Evolutionary conservation across 2,113 vertebrate species (phyloP).

Genomic region (Tragulus kanchil): DNA sequence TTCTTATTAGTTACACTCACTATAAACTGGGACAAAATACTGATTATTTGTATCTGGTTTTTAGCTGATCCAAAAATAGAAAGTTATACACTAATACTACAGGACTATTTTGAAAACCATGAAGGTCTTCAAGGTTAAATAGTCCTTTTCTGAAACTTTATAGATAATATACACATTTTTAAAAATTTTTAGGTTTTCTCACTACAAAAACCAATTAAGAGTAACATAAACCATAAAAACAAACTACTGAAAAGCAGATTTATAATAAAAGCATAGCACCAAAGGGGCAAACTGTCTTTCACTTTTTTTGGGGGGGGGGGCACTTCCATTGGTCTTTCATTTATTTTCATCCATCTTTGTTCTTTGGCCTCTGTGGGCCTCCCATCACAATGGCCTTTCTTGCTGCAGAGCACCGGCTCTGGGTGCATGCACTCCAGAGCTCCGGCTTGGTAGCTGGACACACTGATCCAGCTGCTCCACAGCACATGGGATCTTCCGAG

Average conservation of each 20-base stretch:
- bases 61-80: not conserved
- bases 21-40: slow-evolving; percentile 21
- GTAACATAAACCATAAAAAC: not conserved
- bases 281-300: not conserved
- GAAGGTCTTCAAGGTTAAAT: not conserved
- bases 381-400: too few relatives aligned
- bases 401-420: too few relatives aligned
- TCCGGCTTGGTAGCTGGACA: too few relatives aligned
- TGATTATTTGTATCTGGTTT: not conserved
- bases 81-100: not conserved
- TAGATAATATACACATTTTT: not conserved
- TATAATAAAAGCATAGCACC: not conserved
- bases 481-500: too few relatives aligned
- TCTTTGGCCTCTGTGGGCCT: too few relatives aligned
- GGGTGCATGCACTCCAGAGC: too few relatives aligned
- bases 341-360: too few relatives aligned
- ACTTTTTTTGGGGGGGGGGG: too few relatives aligned
- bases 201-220: not conserved
- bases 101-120: not conserved
- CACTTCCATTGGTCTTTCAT: too few relatives aligned
- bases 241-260: not conserved
- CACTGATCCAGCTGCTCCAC: too few relatives aligned
- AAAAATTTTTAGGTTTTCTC: not conserved
- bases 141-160: not conserved
- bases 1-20: slow-evolving; percentile 6